Percentiles rank a stretch among this genome's conserved stretches.
Conservation (phyloP, 1,140 invertebrate genomes). For the Drosophila carrolli region DNA sequence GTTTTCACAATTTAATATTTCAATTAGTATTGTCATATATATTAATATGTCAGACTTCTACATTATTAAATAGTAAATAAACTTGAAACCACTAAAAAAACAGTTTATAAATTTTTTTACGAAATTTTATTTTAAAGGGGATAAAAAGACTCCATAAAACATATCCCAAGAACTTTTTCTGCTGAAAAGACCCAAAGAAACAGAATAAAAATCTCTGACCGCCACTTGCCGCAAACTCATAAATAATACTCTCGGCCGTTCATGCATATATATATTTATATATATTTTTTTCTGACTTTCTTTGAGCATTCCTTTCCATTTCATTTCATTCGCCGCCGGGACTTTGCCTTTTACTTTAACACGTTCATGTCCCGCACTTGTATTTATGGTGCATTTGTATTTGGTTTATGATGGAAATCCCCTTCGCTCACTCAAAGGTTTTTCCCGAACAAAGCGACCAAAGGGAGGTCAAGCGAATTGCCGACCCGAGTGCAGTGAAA, state of each 20-base stretch:
- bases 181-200: slow-evolving; percentile 6
- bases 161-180: neutral
- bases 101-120: too few species aligned
- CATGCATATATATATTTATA: slow-evolving; percentile 25
- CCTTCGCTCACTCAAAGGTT: slow-evolving; percentile 64
- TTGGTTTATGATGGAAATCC: slow-evolving; percentile 73
- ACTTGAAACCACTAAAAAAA: neutral
- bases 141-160: slow-evolving; percentile 7
- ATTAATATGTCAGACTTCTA: neutral
- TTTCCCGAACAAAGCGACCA: slow-evolving; percentile 32
- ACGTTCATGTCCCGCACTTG: slow-evolving; percentile 55
- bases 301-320: slow-evolving; percentile 50
- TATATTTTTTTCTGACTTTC: slow-evolving; percentile 33
- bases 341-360: slow-evolving; percentile 39
- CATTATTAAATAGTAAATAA: neutral
- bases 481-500: slow-evolving; percentile 51
- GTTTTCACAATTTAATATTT: neutral
- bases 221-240: slow-evolving; percentile 47
- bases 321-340: slow-evolving; percentile 37
- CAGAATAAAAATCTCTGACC: slow-evolving; percentile 25
- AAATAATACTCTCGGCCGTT: slow-evolving; percentile 61
- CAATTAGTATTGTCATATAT: neutral
- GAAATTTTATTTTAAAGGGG: neutral
- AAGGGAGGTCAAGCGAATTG: slow-evolving; percentile 35
- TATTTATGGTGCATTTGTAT: slow-evolving; percentile 69